Base-by-base conservation (phyloP, 2,888 invertebrate species). In the Cheilosia pagana region DNA sequence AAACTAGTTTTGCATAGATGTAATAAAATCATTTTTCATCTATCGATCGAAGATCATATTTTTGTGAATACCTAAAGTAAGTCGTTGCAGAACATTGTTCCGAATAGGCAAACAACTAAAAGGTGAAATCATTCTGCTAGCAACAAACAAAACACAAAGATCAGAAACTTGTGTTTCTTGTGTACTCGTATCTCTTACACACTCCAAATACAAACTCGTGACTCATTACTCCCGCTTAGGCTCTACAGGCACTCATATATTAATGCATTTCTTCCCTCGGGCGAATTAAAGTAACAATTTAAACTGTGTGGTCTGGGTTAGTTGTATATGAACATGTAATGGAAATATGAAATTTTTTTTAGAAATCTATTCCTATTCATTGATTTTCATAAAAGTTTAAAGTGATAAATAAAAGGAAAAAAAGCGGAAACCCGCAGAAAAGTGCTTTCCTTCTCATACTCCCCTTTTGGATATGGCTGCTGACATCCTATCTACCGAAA, bases 401-500 rank as follows among this genome's bases (percentile, higher is more conserved):
- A 70, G 28, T 57, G 65, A 35, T 39, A 74, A 81, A 28, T 8
- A 55, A 39, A 21, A n/a, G n/a, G 19, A 5, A 60, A 50, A 16
- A 48, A 4, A 41, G 41, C 65, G 31, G 31, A 62, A 41, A n/a
- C 0, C 12, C n/a, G 10, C n/a, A 23, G 35, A 19, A 62, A 53
- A 39, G 57, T 70, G 31, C 55, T 60, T 1, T 48, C 3, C 53
- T 2, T 43, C 59, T 52, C 31, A 25, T 39, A 41, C 39, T 45
- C 21, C n/a, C 39, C 50, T 39, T 50, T 90, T 91, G 90, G 88
- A 89, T 83, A 95, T 95, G 95, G 95, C 96, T 87, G 94, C 95
- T 87, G 96, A 96, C 92, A 94, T 96, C 89, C 92, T 96, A 89
- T 95, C 96, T 93, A 95, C 95, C 89, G 95, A 96, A 91, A 94